Conservation (phyloP, 2,888 invertebrate species). For the Drosophila trichaetosa region DNA sequence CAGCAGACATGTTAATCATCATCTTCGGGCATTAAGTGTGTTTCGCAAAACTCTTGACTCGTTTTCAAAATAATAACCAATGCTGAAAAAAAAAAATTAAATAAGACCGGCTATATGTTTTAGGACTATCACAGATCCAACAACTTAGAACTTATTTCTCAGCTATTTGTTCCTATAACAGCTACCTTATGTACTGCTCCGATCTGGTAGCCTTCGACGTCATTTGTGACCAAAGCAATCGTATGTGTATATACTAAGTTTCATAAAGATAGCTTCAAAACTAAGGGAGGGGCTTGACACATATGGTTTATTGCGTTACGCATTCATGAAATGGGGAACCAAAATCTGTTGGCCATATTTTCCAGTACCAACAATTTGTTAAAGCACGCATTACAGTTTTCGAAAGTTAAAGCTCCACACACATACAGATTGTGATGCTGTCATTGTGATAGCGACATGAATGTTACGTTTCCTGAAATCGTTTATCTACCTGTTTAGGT, state of each 20-base stretch:
- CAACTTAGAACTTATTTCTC: background rate
- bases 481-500: background rate
- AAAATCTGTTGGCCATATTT: background rate
- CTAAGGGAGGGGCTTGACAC: background rate
- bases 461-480: background rate
- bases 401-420: background rate
- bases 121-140: background rate
- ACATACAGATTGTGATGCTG: background rate
- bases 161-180: background rate
- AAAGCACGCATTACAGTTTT: background rate
- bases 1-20: background rate
- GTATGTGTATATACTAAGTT: background rate
- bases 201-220: background rate
- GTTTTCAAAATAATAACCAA: background rate
- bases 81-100: background rate
- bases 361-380: background rate
- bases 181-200: background rate
- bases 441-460: background rate
- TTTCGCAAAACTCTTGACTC: background rate
- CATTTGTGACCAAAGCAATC: background rate
- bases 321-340: background rate
- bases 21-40: background rate
- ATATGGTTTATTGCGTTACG: background rate
- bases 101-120: background rate
- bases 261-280: background rate